phyloP scores from a whole-genome alignment of 2,113 vertebrate genomes.

The Ciconia maguari region DNA sequence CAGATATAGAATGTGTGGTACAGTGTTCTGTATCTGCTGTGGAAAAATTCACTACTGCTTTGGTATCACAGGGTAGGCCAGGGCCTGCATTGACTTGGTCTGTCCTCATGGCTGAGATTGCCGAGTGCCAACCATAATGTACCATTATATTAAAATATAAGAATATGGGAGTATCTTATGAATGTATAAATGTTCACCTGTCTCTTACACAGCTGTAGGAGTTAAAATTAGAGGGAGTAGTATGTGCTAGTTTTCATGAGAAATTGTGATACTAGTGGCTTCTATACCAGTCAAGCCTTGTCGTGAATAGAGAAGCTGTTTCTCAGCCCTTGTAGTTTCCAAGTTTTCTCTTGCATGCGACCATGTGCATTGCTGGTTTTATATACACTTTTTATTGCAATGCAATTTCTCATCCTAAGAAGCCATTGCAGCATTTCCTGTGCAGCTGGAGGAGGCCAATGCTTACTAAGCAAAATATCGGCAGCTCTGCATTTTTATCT shows the following conservation, averaged over 20 bases:
- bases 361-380: neutral
- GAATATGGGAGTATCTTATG: neutral
- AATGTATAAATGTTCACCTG: neutral
- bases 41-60: neutral
- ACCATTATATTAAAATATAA: neutral
- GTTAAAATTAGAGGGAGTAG: neutral
- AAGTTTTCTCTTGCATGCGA: neutral
- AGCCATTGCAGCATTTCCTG: slow-evolving; percentile 13
- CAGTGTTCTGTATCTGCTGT: neutral
- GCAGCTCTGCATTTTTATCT: slow-evolving; percentile 14
- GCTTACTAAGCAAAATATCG: neutral
- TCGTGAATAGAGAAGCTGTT: neutral
- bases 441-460: neutral
- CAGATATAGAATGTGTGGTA: neutral
- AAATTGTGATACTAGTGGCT: neutral
- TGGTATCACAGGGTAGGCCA: too few species aligned
- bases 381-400: neutral
- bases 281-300: neutral
- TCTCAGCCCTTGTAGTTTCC: neutral
- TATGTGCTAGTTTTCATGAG: neutral
- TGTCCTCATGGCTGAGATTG: neutral
- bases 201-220: neutral
- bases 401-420: neutral
- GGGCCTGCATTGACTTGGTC: neutral
- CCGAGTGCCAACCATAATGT: neutral